Evolutionary conservation across 2,888 invertebrate genomes (phyloP).

Genomic region (Pseudococcus longispinus): DNA sequence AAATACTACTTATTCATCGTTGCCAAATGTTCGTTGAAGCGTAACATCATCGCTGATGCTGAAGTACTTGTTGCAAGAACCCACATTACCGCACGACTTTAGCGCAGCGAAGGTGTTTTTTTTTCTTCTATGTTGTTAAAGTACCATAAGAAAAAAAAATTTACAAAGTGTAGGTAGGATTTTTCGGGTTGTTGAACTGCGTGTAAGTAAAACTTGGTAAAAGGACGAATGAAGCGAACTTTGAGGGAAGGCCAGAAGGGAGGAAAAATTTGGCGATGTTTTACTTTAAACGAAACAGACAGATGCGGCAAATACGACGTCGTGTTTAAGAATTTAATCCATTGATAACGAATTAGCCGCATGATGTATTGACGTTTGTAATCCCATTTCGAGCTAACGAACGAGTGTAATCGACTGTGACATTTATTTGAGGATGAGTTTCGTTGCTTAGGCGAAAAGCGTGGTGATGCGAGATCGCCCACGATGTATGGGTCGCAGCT

Average conservation of each 20-base stretch:
- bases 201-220: neutral
- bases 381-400: neutral
- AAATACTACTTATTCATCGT: constrained; percentile 40
- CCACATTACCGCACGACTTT: constrained; percentile 7
- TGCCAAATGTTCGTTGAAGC: constrained; percentile 38
- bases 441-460: too few species aligned
- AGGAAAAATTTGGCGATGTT: neutral
- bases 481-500: neutral
- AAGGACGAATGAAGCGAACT: neutral
- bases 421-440: neutral
- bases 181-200: constrained; percentile 29
- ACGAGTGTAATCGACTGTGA: neutral
- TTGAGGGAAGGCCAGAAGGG: neutral
- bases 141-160: neutral
- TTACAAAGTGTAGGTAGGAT: constrained; percentile 16
- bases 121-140: neutral
- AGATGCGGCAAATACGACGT: neutral
- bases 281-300: neutral
- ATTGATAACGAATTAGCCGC: constrained; percentile 27
- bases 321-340: constrained; percentile 13
- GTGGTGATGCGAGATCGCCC: neutral
- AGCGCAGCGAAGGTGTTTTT: neutral
- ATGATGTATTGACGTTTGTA: constrained; percentile 14
- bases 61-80: constrained; percentile 34
- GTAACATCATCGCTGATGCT: constrained; percentile 5